Evolutionary conservation across 2,113 vertebrate species (phyloP), one percentile per base, ranked within the genome.

Genomic region (Centropristis striata): DNA sequence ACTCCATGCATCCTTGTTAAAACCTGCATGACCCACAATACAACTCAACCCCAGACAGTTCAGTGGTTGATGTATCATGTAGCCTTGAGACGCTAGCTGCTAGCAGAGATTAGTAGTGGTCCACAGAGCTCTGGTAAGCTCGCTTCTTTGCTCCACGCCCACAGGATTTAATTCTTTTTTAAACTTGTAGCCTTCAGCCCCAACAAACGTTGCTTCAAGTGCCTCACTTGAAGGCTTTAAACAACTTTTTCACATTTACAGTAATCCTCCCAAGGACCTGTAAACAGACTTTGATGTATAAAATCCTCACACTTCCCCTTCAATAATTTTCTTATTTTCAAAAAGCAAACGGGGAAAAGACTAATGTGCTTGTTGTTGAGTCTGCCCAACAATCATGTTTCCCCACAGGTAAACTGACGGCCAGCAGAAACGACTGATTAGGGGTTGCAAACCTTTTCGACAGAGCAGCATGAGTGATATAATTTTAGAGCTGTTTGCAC

Each of bases 401-500:
- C 8, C n/a, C 46, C 32, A 41, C 74, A 21, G 59, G 67, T 39
- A 11, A 69, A 12, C 18, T 71, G 73, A 44, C 53, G 53, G 60
- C 28, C 71, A 23, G 57, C 23, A 57, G 54, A 25, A 59, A 54
- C 28, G 37, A 65, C n/a, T 75, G 82, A 75, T 72, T 49, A 69
- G 41, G 25, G n/a, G 44, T 68, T 42, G 12, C 67, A 1, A 28
- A 27, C 7, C 28, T 51, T 23, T 75, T 44, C 86, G 66, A 81
- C 57, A 78, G 70, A 83, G 28, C 73, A 81, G 55, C 80, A 51
- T 21, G 65, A 37, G n/a, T 39, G 63, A 55, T 53, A n/a, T 58
- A 66, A 72, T 85, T 90, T 61, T 70, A 61, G 58, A 53, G 70
- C 51, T 6, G 10, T 65, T 83, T 55, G 21, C 51, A 36, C 80